A percentile compares a stretch with the other conserved stretches of the same genome.
Evolutionary conservation across 37 sponge, comb jelly and placozoan genomes (phyloP).

Genomic region (Hexactinellida sp.): DNA sequence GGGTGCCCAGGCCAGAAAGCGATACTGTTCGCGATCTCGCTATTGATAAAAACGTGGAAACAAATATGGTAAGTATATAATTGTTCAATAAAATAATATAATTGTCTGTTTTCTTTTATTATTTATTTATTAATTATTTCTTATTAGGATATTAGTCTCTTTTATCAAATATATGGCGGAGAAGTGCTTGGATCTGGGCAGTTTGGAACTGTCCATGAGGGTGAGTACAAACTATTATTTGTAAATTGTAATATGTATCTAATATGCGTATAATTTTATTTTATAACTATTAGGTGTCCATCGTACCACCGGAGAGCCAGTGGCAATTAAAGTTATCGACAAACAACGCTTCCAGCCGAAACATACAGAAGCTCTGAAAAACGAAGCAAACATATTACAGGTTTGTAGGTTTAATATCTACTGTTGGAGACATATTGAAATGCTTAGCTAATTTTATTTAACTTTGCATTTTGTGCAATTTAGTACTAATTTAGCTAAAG

Average conservation of each 20-base stretch:
- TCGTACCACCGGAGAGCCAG: constrained; percentile 45
- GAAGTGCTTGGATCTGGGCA: constrained; percentile 97
- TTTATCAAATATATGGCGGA: constrained; percentile 83
- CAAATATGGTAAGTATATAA: background rate
- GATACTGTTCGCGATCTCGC: background rate
- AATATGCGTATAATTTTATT: too few species aligned
- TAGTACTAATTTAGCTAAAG: too few species aligned
- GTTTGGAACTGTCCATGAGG: constrained; percentile 96
- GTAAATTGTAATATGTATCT: background rate
- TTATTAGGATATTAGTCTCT: constrained; percentile 63
- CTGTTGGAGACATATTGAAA: background rate
- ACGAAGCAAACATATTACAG: constrained; percentile 81
- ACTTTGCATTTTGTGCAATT: too few species aligned
- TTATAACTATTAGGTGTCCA: constrained; percentile 71
- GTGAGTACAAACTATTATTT: constrained; percentile 24
- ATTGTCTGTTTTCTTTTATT: background rate
- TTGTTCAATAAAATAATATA: background rate
- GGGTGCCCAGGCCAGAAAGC: constrained; percentile 40
- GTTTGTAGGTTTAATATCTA: background rate
- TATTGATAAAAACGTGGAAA: background rate
- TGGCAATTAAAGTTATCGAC: constrained; percentile 88
- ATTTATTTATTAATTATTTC: background rate
- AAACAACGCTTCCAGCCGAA: constrained; percentile 77
- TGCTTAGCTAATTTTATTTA: too few species aligned
- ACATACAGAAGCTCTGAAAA: constrained; percentile 71